Evolutionary conservation across 2,113 vertebrate genomes (phyloP), one percentile per base, ranked within the genome.

Genomic region (Mola mola): DNA sequence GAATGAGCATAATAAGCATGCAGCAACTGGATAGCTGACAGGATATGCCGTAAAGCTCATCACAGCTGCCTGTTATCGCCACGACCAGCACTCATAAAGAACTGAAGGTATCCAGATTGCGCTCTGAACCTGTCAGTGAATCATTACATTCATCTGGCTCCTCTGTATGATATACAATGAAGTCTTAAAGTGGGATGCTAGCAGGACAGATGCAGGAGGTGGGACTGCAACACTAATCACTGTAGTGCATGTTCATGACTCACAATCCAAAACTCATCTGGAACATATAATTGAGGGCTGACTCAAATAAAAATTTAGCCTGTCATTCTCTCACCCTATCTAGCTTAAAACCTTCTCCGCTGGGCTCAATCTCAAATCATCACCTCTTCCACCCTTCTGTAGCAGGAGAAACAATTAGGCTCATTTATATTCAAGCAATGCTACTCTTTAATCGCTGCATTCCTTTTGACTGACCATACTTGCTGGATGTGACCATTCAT

Each of bases 61-160:
- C 28, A 20, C 69, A 74, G 36, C 74, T 66, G 29, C 69, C 19
- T 53, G 25, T 70, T 59, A 17, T 53, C 56, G 57, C 15, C 19
- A 15, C n/a, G n/a, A n/a, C 40, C 36, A 28, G 20, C 29, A 12
- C 36, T 51, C 48, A 46, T 16, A 68, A 59, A 64, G 37, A 42
- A 41, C 15, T 44, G 25, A 22, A n/a, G 60, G 11, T 28, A 56
- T 50, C 48, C 64, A 69, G 76, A 64, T 49, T 52, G 65, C 48
- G 42, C 36, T 15, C 4, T 40, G 50, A 29, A 41, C 42, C 0
- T 15, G 20, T 5, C 9, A 9, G 28, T 29, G 28, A 29, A n/a
- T n/a, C n/a, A n/a, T n/a, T n/a, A n/a, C n/a, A n/a, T n/a, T n/a
- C n/a, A n/a, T n/a, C 28, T 52, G 51, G 36, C 33, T 53, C 3